Evolutionary conservation across 2,113 vertebrate species (phyloP), one percentile per base, ranked within the genome.

Genomic region (Gadus macrocephalus): DNA sequence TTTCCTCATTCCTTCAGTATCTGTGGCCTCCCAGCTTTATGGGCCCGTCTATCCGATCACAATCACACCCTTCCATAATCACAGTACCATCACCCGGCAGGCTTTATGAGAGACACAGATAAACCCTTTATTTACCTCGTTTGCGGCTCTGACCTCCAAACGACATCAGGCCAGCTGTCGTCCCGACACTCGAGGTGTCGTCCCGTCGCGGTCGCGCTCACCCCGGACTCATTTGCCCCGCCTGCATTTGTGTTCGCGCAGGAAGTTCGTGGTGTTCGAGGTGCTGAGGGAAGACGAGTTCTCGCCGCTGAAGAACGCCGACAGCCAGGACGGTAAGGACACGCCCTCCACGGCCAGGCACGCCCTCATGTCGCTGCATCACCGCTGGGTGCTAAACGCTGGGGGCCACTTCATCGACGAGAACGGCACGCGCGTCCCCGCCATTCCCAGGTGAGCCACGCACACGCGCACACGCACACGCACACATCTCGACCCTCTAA

Each of bases 271-370:
- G 22, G 96, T 98, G 16, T 98, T 93, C 0, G 97, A 99, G 86
- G 96, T 98, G 2, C 85, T 98, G 68, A 89, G 96, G 3, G 96
- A 98, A 83, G 96, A 99, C 0, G 97, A 99, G 79, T 99, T 99
- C 80, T 96, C 97, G 17, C 96, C 97, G 0, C 86, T 99, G 64
- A 99, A 99, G 91, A 99, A 98, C 0, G 96, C 96, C 0, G 97
- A 99, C 88, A 95, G 94, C 78, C 96, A 99, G 85, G 95, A 96
- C 0, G 96, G 95, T 53, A 98, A 98, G 80, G 97, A 99, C 92
- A 98, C 95, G 28, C 97, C 97, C 66, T 96, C 94, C n/a, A 98
- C 96, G 0, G 95, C 97, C 0, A 90, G 93, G 20, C 96, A 98
- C 0, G 91, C 95, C 15, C 82, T 98, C 72, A 92, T 96, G 94